phyloP scores from a whole-genome alignment of 2,113 vertebrate genomes.

The Strix uralensis region DNA sequence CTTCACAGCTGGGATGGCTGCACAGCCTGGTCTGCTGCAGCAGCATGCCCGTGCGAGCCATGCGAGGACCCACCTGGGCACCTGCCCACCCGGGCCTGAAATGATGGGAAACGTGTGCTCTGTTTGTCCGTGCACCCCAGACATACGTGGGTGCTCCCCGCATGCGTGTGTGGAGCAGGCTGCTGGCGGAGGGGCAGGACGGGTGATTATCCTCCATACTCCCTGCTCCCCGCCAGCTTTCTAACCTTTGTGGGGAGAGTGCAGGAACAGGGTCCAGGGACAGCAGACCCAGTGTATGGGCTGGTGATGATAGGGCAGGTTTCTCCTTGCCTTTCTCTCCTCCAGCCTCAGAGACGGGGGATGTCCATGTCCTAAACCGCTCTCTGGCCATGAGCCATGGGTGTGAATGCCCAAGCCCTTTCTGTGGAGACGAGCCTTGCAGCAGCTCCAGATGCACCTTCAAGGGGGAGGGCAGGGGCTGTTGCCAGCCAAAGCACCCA shows the following conservation, averaged over 20 bases:
- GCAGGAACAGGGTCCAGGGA: fast-evolving
- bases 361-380: not conserved
- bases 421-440: not conserved
- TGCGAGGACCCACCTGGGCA: not conserved
- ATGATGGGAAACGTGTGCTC: not conserved
- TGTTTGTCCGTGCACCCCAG: fast-evolving
- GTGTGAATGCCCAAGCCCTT: not conserved
- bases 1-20: not conserved
- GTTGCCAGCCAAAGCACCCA: fast-evolving
- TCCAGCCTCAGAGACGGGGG: not conserved
- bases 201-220: not conserved
- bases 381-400: fast-evolving
- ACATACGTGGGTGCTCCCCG: fast-evolving
- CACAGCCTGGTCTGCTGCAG: not conserved
- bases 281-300: not conserved
- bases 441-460: not conserved
- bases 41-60: fast-evolving
- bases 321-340: not conserved
- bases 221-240: not conserved
- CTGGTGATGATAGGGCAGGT: not conserved
- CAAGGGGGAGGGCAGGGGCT: not conserved
- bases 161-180: fast-evolving
- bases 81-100: not conserved
- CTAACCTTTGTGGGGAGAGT: not conserved
- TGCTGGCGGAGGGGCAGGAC: not conserved